Base-by-base conservation (phyloP, 2,888 invertebrate genomes). In the Zaprionus bogoriensis region DNA sequence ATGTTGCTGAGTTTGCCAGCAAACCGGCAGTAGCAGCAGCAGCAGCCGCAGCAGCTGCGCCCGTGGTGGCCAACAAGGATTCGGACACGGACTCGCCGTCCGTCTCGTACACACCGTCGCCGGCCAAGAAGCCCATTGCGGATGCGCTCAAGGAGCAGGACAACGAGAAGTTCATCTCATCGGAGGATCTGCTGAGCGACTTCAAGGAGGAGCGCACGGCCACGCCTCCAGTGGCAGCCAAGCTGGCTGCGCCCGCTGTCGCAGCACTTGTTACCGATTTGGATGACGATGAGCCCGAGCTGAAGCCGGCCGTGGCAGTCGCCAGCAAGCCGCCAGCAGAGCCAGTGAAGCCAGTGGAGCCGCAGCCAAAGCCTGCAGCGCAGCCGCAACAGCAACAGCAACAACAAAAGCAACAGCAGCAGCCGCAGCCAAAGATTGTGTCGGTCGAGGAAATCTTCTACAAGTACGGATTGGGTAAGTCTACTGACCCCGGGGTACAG, bases 381-480 rank as follows among this genome's bases (percentile, higher is more conserved):
- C 23, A 30, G 6, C 53, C 60, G 4, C 27, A 19, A 3, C 20
- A n/a, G 4, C 27, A 19, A 3, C 20, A n/a, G n/a, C 38, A 44
- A 19, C 67, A 60, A 28, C 67, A 57, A 22, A 14, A 48, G 42
- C 46, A 48, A 42, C 46, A 66, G 4, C 48, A 46, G 12, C 55
- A 59, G 30, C 75, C 74, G 51, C 89, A 88, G 27, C 87, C 88
- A 44, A 88, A 87, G 55, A 90, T 91, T 67, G 88, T 90, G 41
- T 90, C 90, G 61, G 93, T 94, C 9, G 93, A 94, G 79, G 93
- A 93, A 54, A 93, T 94, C 74, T 94, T 94, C 90, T 92, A 92
- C 84, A 92, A 93, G 89, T 93, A 94, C 90, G 94, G 94, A 63
- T 90, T 94, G 67, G 94, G 94, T 94, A 87, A 94, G 94, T 92